These are phyloP conservation scores for Petromus typicus DNA, from an alignment of 2,113 vertebrate species.

Conservation along the genomic window DNA sequence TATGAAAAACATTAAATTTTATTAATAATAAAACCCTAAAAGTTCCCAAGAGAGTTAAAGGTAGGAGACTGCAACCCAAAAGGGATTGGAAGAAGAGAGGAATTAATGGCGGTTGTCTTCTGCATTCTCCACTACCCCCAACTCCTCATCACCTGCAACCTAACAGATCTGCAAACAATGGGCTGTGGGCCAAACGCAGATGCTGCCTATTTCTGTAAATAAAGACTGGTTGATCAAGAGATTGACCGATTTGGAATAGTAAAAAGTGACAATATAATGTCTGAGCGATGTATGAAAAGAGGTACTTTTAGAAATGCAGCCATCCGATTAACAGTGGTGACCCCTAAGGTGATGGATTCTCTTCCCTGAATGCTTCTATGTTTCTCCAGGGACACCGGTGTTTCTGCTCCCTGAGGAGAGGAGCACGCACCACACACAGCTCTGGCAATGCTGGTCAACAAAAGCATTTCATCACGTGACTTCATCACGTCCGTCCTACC, in stretches of 20 bases:
- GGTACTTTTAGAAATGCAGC: neutral
- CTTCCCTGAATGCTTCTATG: neutral
- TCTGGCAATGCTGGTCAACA: neutral
- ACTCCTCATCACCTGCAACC: neutral
- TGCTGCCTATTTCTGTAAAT: neutral
- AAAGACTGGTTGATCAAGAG: neutral
- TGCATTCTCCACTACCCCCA: neutral
- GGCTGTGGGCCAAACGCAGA: neutral
- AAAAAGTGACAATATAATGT: slow-evolving; percentile 29
- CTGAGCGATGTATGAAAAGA: neutral
- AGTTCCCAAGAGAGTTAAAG: neutral
- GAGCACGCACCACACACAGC: neutral
- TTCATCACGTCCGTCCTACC: no score
- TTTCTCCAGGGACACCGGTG: neutral
- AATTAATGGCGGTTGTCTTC: neutral
- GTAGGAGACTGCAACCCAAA: neutral
- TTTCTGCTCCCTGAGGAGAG: neutral
- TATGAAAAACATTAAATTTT: neutral
- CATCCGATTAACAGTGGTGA: neutral
- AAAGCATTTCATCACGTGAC: neutral
- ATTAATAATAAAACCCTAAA: slow-evolving; percentile 1
- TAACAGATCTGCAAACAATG: neutral
- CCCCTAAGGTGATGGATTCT: neutral
- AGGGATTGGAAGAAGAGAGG: neutral
- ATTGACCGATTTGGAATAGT: neutral